Evolutionary conservation across 2,797 vertebrate species (phyloP).

Genomic region (Prunella strophiata): DNA sequence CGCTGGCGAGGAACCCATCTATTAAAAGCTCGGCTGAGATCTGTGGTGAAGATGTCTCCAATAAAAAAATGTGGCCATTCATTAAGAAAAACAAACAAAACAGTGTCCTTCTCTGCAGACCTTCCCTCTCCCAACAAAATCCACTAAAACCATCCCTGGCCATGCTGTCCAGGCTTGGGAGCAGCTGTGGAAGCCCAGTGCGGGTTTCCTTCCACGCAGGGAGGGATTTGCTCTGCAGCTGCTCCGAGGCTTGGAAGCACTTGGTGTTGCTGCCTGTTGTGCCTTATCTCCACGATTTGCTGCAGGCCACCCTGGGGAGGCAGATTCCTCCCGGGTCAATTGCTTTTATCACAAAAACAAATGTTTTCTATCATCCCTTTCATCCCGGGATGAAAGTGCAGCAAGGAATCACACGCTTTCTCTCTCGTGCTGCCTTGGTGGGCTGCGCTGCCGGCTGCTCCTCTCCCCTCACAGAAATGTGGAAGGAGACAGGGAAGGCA

Average conservation of each 20-base stretch:
- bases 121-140: not conserved
- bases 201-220: not conserved
- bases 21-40: constrained; percentile 41
- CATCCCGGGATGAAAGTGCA: not conserved
- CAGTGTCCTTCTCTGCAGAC: not conserved
- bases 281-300: not conserved
- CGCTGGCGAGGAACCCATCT: constrained; percentile 45
- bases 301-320: not conserved
- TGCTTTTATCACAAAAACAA: constrained; percentile 37
- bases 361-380: constrained; percentile 41
- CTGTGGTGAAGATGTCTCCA: not conserved
- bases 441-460: fast-evolving
- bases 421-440: not conserved
- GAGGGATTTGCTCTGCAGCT: not conserved
- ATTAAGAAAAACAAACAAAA: not conserved
- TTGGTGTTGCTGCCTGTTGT: not conserved
- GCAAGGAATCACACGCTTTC: not conserved
- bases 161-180: fast-evolving
- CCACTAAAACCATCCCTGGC: not conserved
- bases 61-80: constrained; percentile 13
- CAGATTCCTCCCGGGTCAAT: not conserved
- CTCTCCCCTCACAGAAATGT: not conserved
- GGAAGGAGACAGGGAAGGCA: not conserved
- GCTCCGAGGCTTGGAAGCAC: not conserved
- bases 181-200: not conserved